These are phyloP conservation scores for Platalea minor DNA, from an alignment of 2,797 vertebrate species.

Conservation along the genomic window DNA sequence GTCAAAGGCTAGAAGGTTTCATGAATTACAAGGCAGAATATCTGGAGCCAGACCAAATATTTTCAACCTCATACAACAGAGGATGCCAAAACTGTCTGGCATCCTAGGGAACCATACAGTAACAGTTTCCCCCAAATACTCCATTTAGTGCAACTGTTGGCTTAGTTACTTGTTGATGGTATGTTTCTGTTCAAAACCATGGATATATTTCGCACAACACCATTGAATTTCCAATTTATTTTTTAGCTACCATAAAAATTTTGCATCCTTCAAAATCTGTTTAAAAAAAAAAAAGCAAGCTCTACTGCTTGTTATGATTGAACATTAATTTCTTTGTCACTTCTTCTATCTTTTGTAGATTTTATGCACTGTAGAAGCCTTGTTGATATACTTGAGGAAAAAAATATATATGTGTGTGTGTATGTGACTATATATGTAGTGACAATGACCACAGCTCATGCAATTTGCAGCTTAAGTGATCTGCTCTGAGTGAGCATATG, in stretches of 20 bases:
- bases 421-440: not conserved
- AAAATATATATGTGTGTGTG: not conserved
- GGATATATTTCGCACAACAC: not conserved
- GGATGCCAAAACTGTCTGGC: slow-evolving; percentile 7
- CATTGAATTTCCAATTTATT: not conserved
- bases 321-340: not conserved
- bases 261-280: not conserved
- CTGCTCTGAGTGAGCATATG: not conserved
- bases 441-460: not conserved
- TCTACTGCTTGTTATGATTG: not conserved
- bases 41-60: not conserved
- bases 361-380: not conserved
- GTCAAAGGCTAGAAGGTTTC: not conserved
- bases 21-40: not conserved
- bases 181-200: slow-evolving; percentile 4
- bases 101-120: not conserved
- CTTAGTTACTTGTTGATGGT: not conserved
- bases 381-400: not conserved
- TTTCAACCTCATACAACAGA: not conserved
- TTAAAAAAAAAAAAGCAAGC: not conserved
- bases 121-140: not conserved
- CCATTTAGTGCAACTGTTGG: not conserved
- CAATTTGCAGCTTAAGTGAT: not conserved
- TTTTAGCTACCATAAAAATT: not conserved
- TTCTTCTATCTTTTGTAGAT: not conserved